Conservation (phyloP, 1,140 invertebrate species). For the Nasonia longicornis region DNA sequence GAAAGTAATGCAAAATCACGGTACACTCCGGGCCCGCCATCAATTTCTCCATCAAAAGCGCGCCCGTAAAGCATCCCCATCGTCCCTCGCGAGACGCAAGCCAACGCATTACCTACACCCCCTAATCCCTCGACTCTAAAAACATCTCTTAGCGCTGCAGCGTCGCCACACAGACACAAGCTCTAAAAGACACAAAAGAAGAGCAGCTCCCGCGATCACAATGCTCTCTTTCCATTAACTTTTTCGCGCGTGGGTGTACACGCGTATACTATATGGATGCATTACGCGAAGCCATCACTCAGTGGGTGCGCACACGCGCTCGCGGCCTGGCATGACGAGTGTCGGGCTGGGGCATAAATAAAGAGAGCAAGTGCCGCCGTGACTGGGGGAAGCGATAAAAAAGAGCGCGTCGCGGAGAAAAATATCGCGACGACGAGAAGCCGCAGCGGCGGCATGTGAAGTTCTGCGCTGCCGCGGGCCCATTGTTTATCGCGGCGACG, state of each 20-base stretch:
- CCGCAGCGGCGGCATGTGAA: background rate
- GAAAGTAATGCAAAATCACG: conserved; percentile 3
- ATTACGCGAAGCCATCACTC: conserved; percentile 19
- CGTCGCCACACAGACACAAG: too few relatives aligned
- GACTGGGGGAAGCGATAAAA: background rate
- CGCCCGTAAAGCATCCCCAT: background rate
- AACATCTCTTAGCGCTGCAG: background rate
- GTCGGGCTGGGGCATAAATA: conserved; percentile 19
- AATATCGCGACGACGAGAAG: conserved; percentile 18
- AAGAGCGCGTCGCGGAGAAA: conserved; percentile 13
- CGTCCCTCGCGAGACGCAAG: background rate
- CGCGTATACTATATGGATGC: background rate
- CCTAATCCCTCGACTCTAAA: background rate
- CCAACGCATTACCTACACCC: background rate
- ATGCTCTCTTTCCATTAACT: conserved; percentile 32
- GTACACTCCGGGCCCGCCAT: background rate
- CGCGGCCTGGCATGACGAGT: conserved; percentile 16
- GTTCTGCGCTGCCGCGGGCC: background rate
- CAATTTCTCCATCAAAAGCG: background rate
- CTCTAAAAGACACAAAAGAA: background rate
- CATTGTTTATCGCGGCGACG: conserved; percentile 14
- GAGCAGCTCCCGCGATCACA: background rate
- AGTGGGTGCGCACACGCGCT: background rate
- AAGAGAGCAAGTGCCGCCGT: conserved; percentile 4
- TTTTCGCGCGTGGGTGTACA: background rate